Evolutionary conservation across 2,797 vertebrate genomes (phyloP), one percentile per base, ranked within the genome.

Genomic region (Basileuterus tristriatus): DNA sequence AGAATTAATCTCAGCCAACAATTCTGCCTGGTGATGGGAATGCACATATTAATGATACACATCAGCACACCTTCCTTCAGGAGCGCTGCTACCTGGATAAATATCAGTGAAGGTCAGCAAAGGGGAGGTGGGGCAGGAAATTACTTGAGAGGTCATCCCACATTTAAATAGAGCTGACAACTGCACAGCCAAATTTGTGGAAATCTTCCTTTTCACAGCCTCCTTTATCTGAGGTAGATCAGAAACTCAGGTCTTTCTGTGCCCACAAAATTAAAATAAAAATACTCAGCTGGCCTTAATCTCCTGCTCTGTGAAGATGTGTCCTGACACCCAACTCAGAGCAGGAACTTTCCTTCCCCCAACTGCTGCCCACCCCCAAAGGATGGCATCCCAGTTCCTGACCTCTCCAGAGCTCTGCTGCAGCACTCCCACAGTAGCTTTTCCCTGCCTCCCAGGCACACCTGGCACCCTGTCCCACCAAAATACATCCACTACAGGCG

Each of bases 1-100:
- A 87, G 68, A 94, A 93, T 87, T 82, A 82, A 93, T 84, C 70
- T 60, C 6, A 2, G 72, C 21, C 29, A 84, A 65, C 80, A 68
- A 8, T 70, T 94, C 67, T 82, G 81, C 70, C 37, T 23, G 39
- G 74, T 49, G 81, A 70, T 53, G 55, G 59, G 63, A 67, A 79
- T 1, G 9, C 44, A 41, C 1, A 0, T 14, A 2, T 34, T n/a
- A 50, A 62, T 9, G 74, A 64, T 15, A 47, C 39, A 46, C 44
- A 52, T 19, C 59, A 79, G 83, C 53, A 81, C 46, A 74, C n/a
- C 68, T 76, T 59, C 74, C 64, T 70, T 29, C 10, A 14, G 83
- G 55, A 81, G 58, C 0, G 0, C 43, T 22, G 71, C 43, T 55
- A 32, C 46, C 50, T 37, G 32, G 62, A 18, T 6, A 50, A 46